Conservation (phyloP, 2,113 vertebrate species). For the Dromas ardeola region DNA sequence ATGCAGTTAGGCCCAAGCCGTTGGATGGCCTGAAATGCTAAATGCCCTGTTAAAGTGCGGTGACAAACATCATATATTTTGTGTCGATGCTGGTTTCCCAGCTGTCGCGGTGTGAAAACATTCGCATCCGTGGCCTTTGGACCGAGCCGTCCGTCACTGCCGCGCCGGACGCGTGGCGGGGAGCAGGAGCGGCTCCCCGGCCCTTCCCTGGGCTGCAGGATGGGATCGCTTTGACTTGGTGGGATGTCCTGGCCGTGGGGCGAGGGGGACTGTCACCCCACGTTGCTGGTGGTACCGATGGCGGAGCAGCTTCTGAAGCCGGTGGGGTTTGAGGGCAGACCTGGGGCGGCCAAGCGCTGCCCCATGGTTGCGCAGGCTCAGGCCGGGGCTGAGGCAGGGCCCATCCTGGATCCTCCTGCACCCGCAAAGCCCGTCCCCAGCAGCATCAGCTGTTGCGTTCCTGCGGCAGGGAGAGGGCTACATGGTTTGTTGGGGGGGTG, state of each 20-base stretch:
- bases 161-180: accelerated
- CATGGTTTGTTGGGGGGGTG: neutral
- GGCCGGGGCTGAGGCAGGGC: neutral
- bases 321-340: neutral
- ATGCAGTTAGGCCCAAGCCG: neutral
- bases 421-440: neutral
- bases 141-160: neutral
- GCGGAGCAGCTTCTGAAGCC: neutral
- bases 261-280: accelerated
- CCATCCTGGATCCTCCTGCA: neutral
- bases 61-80: constrained; percentile 57
- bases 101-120: neutral
- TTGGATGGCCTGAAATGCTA: constrained; percentile 24
- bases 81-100: constrained; percentile 17
- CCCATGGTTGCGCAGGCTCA: neutral
- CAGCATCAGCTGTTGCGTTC: neutral
- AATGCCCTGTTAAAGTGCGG: constrained; percentile 46
- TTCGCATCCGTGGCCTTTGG: neutral
- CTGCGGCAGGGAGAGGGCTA: accelerated
- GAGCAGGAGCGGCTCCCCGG: neutral
- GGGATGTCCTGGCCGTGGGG: neutral
- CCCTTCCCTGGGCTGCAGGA: neutral
- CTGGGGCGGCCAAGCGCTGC: neutral
- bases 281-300: accelerated
- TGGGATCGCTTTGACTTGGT: neutral